Base-by-base conservation (phyloP, 2,113 vertebrate genomes). In the mouse (Mus musculus) region DNA sequence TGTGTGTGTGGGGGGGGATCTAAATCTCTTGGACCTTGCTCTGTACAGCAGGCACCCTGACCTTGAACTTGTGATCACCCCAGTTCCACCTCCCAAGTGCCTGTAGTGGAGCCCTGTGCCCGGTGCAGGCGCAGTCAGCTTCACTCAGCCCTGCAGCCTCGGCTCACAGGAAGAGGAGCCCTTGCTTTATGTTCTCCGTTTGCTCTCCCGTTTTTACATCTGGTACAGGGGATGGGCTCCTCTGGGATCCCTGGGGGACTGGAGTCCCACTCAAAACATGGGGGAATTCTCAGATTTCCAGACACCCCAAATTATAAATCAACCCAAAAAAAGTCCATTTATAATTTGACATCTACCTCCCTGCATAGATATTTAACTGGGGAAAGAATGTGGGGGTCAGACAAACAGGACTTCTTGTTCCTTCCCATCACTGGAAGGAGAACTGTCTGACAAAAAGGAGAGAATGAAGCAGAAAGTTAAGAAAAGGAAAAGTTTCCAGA, bases 401-500 rank as follows among this genome's bases (percentile, higher is more conserved):
- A 80, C 67, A 88, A 82, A 80, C 42, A 92, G 88, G 24, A 2
- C 42, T 95, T 95, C 82, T 96, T 33, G 75, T 7, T 78, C 63
- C 17, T 82, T 59, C 52, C 36, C 54, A 52, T 82, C 65, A 49
- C 96, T 89, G 46, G 67, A 90, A 72, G 73, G 75, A 67, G 36
- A 81, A 61, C 59, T 90, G 22, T 72, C 76, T 96, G 88, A 75
- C 33, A 22, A 49, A 81, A 85, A 76, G 36, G 71, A 90, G 30
- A 95, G 71, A 96, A 72, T 86, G 65, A 78, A 86, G 85, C 59
- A 95, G 85, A 88, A 92, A 93, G 54, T 33, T 19, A 65, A 63
- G 63, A 42, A 20, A 86, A 46, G 8, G 85, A 93, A 91, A 88
- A 73, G 65, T 36, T 95, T 93, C 89, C 33, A 91, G 69, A 89